Percentiles rank a stretch among this genome's conserved stretches.
Conservation (phyloP, 2,113 vertebrate genomes). For the Pyrgilauda ruficollis region DNA sequence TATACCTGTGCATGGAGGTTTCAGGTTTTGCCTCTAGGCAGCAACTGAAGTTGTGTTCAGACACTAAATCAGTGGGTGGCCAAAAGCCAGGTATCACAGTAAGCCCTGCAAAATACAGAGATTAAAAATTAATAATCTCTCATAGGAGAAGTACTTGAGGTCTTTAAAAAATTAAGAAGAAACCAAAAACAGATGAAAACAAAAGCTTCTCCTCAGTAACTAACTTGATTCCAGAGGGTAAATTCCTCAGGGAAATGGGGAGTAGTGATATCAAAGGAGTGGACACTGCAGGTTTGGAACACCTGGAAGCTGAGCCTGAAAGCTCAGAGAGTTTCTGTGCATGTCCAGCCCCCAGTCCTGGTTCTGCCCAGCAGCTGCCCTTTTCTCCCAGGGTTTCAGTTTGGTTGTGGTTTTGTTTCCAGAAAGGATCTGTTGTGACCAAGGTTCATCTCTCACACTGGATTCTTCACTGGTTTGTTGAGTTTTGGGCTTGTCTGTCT, state of each 20-base stretch:
- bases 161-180: not conserved
- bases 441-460: not conserved
- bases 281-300: not conserved
- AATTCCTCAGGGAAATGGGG: not conserved
- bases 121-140: not conserved
- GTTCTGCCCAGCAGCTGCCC: not conserved
- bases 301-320: not conserved
- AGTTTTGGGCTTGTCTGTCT: not conserved
- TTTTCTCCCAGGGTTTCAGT: not conserved
- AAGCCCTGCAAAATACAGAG: not conserved
- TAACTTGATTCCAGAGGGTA: not conserved
- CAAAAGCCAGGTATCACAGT: not conserved
- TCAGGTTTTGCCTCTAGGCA: not conserved
- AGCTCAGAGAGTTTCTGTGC: not conserved
- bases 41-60: not conserved
- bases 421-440: not conserved
- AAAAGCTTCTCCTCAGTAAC: not conserved
- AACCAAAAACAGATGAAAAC: not conserved
- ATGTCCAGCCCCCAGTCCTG: not conserved
- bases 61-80: not conserved
- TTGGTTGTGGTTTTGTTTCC: not conserved
- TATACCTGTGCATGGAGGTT: not conserved
- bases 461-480: not conserved
- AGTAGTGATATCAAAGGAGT: not conserved
- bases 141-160: not conserved